Evolutionary conservation across 2,797 vertebrate species (phyloP).

Genomic region (Chrosomus eos): DNA sequence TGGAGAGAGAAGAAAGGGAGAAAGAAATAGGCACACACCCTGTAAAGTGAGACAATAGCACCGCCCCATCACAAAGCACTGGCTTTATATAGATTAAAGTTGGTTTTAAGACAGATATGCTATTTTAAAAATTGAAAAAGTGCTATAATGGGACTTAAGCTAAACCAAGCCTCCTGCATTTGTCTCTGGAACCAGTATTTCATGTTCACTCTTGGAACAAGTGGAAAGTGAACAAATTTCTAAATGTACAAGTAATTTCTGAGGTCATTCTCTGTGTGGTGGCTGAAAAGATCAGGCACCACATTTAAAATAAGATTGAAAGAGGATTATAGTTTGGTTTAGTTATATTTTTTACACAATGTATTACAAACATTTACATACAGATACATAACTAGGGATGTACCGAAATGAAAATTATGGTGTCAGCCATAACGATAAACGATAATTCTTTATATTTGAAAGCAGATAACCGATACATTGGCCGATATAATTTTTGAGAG

Average conservation of each 20-base stretch:
- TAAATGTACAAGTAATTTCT: neutral
- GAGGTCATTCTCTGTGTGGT: neutral
- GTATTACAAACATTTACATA: neutral
- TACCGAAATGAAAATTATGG: neutral
- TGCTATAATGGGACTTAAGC: neutral
- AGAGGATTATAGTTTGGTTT: neutral
- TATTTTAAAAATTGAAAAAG: neutral
- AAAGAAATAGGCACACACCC: conserved; percentile 58
- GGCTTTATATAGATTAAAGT: neutral
- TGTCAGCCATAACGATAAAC: too few relatives aligned
- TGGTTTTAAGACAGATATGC: neutral
- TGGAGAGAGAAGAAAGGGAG: conserved; percentile 60
- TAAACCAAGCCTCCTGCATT: neutral
- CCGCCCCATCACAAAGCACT: neutral
- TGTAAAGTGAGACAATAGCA: conserved; percentile 19
- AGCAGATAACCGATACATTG: too few relatives aligned
- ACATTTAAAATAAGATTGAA: neutral
- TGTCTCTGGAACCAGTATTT: neutral
- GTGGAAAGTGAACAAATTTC: neutral
- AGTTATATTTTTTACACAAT: neutral
- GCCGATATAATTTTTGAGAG: too few relatives aligned
- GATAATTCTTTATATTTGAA: too few relatives aligned
- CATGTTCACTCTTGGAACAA: neutral
- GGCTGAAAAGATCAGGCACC: neutral
- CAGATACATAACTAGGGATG: neutral